These are phyloP conservation scores for Spilosoma lubricipeda DNA, from an alignment of 2,888 invertebrate species.

Conservation along the genomic window DNA sequence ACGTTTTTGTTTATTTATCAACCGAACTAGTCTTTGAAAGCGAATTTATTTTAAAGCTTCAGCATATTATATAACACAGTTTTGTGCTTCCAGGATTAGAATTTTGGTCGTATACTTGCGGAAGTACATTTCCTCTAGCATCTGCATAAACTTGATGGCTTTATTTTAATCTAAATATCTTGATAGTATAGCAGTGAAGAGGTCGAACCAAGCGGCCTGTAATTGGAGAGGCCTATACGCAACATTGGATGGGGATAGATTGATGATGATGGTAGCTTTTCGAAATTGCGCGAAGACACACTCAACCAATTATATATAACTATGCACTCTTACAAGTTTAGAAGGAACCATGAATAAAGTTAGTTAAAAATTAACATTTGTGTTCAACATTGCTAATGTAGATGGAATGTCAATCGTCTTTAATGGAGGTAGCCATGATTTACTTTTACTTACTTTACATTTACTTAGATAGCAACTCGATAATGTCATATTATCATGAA, in stretches of 20 bases:
- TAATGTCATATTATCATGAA: not conserved
- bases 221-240: no score
- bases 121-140: conserved; percentile 62
- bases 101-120: conserved; percentile 54
- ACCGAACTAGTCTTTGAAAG: conserved; percentile 44
- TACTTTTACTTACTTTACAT: not conserved
- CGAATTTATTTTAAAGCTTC: conserved; percentile 49
- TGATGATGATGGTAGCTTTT: not conserved
- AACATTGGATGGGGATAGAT: no score
- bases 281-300: not conserved
- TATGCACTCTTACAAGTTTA: not conserved
- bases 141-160: conserved; percentile 28
- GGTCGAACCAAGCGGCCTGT: no score
- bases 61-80: conserved; percentile 44
- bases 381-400: not conserved
- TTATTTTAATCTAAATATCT: not conserved
- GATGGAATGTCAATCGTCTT: not conserved
- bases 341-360: not conserved
- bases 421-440: not conserved
- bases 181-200: no score
- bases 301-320: not conserved
- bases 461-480: not conserved
- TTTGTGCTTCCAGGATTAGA: conserved; percentile 48
- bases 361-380: not conserved
- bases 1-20: conserved; percentile 47